Evolutionary conservation across 2,888 invertebrate genomes (phyloP).

Genomic region (Drosophila fungiperda): DNA sequence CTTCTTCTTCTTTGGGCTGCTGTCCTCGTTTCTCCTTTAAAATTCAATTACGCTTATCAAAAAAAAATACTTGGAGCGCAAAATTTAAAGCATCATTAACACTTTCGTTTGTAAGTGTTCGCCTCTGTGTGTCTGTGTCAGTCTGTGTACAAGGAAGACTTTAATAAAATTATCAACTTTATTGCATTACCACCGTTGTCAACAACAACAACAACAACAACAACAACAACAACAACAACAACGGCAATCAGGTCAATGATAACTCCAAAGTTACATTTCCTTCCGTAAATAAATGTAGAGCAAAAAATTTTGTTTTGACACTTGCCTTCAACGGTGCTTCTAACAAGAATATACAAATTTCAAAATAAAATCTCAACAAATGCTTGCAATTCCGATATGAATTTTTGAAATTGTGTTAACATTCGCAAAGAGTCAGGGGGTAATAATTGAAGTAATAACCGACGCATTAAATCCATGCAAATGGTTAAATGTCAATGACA

Average conservation of each 20-base stretch:
- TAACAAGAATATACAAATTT: too few relatives aligned
- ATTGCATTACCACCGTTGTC: conserved; percentile 49
- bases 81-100: conserved; percentile 67
- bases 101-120: conserved; percentile 45
- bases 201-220: conserved; percentile 3
- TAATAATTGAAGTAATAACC: neutral
- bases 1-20: neutral
- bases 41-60: conserved; percentile 71
- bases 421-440: neutral
- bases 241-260: conserved; percentile 1
- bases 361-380: neutral
- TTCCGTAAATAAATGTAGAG: neutral
- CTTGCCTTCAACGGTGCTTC: too few relatives aligned
- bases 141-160: conserved; percentile 21
- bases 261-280: neutral
- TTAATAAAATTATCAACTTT: conserved; percentile 70
- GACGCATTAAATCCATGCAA: neutral
- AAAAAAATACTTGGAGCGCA: conserved; percentile 21
- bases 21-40: neutral
- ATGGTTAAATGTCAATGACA: conserved; percentile 10
- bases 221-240: too few relatives aligned
- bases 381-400: neutral
- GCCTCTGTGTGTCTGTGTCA: conserved; percentile 5
- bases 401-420: neutral
- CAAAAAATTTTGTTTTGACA: neutral